Base-by-base conservation (phyloP, 2,888 invertebrate species). In the Platycheirus rosarum region DNA sequence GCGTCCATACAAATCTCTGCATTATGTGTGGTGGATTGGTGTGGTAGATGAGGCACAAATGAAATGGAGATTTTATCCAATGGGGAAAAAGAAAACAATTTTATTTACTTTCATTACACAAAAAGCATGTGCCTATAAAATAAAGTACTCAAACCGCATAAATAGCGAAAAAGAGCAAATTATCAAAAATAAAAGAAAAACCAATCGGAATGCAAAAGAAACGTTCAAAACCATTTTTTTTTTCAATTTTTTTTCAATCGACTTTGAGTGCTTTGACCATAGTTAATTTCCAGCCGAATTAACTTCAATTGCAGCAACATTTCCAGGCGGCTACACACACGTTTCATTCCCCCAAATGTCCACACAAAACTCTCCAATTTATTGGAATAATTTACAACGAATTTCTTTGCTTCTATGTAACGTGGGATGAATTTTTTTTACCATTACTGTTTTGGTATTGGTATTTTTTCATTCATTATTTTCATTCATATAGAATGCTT, bases 111-210 rank as follows among this genome's bases (percentile, higher is more conserved):
- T 74, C 75, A 75, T 79, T 79, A 75, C 55, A 57, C 48, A 57
- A 57, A 57, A 57, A 40, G 6, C 55, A 9, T 20, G 18, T 53
- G n/a, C n/a, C n/a, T n/a, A n/a, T n/a, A n/a, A n/a, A n/a, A n/a
- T n/a, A n/a, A 35, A 53, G 37, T 57, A 62, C 68, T 32, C 49
- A 69, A 32, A 78, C 40, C 68, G 68, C 53, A 74, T 66, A 44
- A 74, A 62, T 79, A 79, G 78, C 65, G 63, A 75, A 75, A 75
- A 75, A 79, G 63, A 75, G 69, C 26, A 74, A 79, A 79, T 79
- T 79, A 79, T 55, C 44, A 49, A 70, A 42, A 42, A 37, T 23
- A 8, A 53, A 26, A 46, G 16, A 62, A 66, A 40, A 35, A 13
- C 44, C 26, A 23, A 63, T 26, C 42, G 13, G 37, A 37, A 55